These are phyloP conservation scores for Drosophila serrata DNA, from an alignment of 1,140 invertebrate genomes.

Conservation along the genomic window DNA sequence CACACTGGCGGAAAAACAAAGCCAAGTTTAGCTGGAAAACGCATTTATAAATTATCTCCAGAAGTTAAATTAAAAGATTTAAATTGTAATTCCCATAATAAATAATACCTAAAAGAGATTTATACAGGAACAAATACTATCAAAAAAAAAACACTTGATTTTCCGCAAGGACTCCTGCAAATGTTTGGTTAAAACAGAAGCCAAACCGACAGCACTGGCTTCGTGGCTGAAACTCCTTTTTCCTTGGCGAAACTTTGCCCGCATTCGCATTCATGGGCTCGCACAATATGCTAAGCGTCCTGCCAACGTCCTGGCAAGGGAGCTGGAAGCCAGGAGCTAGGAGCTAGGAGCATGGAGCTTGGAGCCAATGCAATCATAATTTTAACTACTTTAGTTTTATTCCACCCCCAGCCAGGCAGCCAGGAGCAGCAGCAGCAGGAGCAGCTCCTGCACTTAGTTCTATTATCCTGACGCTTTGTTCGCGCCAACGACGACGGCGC, in stretches of 20 bases:
- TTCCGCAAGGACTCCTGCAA: neutral
- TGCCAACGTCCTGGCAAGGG: conserved; percentile 12
- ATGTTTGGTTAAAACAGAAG: conserved; percentile 6
- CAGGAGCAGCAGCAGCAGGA: conserved; percentile 1
- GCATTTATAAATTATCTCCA: too few species aligned
- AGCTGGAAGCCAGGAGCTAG: neutral
- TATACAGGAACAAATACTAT: neutral
- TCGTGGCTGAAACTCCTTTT: conserved; percentile 1
- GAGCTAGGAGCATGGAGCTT: neutral
- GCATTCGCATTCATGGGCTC: conserved; percentile 73
- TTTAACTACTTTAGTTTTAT: conserved; percentile 82
- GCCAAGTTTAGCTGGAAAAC: neutral
- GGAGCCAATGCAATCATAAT: conserved; percentile 79
- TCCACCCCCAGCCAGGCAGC: conserved; percentile 24
- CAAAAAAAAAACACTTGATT: too few species aligned
- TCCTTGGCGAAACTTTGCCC: conserved; percentile 34
- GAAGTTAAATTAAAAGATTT: neutral
- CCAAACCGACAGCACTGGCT: conserved; percentile 22
- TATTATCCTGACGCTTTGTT: conserved; percentile 73
- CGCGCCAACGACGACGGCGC: conserved; percentile 17
- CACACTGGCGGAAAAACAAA: neutral
- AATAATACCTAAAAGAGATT: neutral
- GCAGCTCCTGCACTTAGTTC: conserved; percentile 64
- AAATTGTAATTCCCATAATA: neutral
- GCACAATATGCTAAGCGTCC: conserved; percentile 75